These are phyloP conservation scores for Oreochromis mossambicus DNA, from an alignment of 2,797 vertebrate species.

Conservation along the genomic window DNA sequence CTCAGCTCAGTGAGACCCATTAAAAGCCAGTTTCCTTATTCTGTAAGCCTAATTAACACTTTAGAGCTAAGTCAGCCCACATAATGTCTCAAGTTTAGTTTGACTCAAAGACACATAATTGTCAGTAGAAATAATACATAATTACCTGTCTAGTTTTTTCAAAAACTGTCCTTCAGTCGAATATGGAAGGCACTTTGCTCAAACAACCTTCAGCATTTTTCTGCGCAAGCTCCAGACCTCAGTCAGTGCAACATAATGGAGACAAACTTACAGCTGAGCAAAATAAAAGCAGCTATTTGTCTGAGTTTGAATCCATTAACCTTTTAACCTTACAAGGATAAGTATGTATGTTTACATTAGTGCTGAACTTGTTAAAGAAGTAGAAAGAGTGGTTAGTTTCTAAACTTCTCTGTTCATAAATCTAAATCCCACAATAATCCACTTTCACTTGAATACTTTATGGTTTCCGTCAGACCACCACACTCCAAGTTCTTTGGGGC, in stretches of 20 bases:
- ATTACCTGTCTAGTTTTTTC: constrained; percentile 29
- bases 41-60: constrained; percentile 10
- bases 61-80: neutral
- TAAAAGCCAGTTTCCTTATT: neutral
- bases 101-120: constrained; percentile 14
- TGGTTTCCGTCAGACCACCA: neutral
- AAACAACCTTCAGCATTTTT: constrained; percentile 35
- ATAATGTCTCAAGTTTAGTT: constrained; percentile 21
- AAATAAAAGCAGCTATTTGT: constrained; percentile 38
- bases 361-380: constrained; percentile 9
- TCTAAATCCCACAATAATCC: constrained; percentile 3
- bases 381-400: constrained; percentile 3
- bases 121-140: constrained; percentile 23
- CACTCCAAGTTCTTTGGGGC: neutral
- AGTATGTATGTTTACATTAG: constrained; percentile 20
- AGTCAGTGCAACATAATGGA: constrained; percentile 19
- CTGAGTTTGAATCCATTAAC: constrained; percentile 37
- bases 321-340: constrained; percentile 37
- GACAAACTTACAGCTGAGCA: constrained; percentile 8
- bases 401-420: constrained; percentile 16
- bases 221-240: constrained; percentile 1
- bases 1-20: neutral
- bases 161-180: constrained; percentile 32
- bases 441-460: neutral
- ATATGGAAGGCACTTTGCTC: constrained; percentile 10